phyloP scores from a whole-genome alignment of 2,888 invertebrate species.

The Drosophila mercatorum region DNA sequence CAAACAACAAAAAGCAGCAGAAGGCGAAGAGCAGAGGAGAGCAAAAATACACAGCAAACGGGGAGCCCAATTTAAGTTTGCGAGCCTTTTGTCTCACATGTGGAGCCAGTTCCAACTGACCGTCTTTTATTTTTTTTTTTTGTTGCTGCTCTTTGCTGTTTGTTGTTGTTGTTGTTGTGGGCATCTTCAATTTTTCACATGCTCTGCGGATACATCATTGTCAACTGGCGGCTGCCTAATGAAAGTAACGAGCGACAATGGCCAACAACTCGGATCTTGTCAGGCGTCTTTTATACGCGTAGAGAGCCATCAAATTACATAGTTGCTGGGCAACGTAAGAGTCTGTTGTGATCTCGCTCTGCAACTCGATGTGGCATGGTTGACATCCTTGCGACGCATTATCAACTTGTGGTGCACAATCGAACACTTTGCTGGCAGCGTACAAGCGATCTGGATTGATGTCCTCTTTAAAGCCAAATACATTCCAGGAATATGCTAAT shows the following conservation, averaged over 20 bases:
- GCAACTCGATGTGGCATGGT: slow-evolving; percentile 7
- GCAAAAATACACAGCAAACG: slow-evolving; percentile 23
- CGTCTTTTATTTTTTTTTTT: slow-evolving; percentile 38
- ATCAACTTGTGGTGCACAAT: slow-evolving; percentile 27
- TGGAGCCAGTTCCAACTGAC: slow-evolving; percentile 45
- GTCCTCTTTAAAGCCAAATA: slow-evolving; percentile 52
- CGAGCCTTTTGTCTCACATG: slow-evolving; percentile 60
- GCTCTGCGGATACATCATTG: slow-evolving; percentile 80
- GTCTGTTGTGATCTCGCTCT: background rate
- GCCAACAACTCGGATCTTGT: slow-evolving; percentile 55
- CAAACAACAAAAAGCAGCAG: slow-evolving; percentile 44
- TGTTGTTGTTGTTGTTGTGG: slow-evolving; percentile 31
- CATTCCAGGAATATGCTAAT: slow-evolving; percentile 55
- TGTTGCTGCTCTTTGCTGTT: slow-evolving; percentile 15
- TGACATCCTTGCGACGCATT: slow-evolving; percentile 38
- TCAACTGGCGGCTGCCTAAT: slow-evolving; percentile 73
- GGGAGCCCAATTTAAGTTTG: slow-evolving; percentile 75
- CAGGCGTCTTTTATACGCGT: slow-evolving; percentile 43
- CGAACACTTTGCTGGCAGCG: slow-evolving; percentile 32
- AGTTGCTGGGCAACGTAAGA: slow-evolving; percentile 7
- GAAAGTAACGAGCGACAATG: slow-evolving; percentile 75
- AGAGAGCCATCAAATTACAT: slow-evolving; percentile 51
- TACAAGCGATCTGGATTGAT: slow-evolving; percentile 44
- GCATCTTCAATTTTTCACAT: slow-evolving; percentile 78
- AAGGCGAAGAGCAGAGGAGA: background rate